Base-by-base conservation (phyloP, 2,113 vertebrate genomes). In the Eublepharis macularius region DNA sequence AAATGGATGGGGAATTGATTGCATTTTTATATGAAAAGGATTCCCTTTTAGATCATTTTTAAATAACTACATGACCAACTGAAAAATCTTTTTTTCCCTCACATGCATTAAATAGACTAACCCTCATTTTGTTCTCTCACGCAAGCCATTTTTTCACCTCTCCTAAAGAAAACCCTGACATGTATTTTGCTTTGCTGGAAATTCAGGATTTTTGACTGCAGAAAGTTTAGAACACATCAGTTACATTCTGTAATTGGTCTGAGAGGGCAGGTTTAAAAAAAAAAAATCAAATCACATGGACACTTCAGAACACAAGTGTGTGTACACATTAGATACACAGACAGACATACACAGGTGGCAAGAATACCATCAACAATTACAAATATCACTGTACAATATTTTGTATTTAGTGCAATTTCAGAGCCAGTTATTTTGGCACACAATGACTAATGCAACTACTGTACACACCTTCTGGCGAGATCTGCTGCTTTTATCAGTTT, bases 41-140 rank as follows among this genome's bases (percentile, higher is more conserved):
- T 66, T 90, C 83, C 90, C 88, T 82, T 88, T 87, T 88, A 51
- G 49, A 70, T 60, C 80, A 85, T 92, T 89, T 87, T 47, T 76
- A 73, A 84, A 91, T 51, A 90, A 83, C 89, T 21, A 81, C 74
- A 84, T 85, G 85, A 85, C 69, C 86, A 72, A 81, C 82, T 90
- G 91, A 49, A 88, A 49, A 86, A 91, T 76, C 80, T 86, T 90
- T 85, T 60, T 92, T 91, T 90, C 92, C n/a, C n/a, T 73, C 43
- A n/a, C 32, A 83, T 41, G 41, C 82, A 34, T 86, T 70, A 47
- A 91, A 88, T 82, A 82, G 29, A 4, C 2, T 13, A 72, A 91
- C 94, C 92, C 93, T 94, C 94, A 91, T 93, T 93, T 94, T 79
- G 81, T 68, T 34, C 19, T 2, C 90, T 86, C 81, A 75, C 24